Evolutionary conservation across 1,140 invertebrate species (phyloP).

Genomic region (Dinothrombium tinctorium): DNA sequence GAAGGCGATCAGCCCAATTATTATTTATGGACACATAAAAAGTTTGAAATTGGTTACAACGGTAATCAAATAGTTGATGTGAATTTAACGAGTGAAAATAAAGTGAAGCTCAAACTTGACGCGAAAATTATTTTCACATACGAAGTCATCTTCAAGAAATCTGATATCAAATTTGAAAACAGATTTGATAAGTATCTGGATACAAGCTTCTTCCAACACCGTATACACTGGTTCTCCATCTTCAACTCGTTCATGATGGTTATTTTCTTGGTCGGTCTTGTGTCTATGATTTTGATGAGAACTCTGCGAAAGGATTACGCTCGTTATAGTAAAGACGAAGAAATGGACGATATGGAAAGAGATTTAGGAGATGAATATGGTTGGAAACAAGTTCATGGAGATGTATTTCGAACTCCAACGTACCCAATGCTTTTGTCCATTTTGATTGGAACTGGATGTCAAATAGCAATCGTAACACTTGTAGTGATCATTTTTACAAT

Average conservation of each 20-base stretch:
- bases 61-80: constrained; percentile 92
- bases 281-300: constrained; percentile 97
- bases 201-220: constrained; percentile 95
- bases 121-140: constrained; percentile 78
- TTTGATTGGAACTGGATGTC: constrained; percentile 81
- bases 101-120: constrained; percentile 47
- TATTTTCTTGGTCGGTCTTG: constrained; percentile 92
- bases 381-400: constrained; percentile 99
- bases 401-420: constrained; percentile 83
- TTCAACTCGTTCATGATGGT: constrained; percentile 99
- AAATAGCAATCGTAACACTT: constrained; percentile 69
- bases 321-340: constrained; percentile 90
- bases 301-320: constrained; percentile 96
- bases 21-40: constrained; percentile 93
- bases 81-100: constrained; percentile 76
- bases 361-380: constrained; percentile 98
- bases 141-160: constrained; percentile 81
- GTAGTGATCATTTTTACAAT: constrained; percentile 89
- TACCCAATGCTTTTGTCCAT: constrained; percentile 78
- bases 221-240: constrained; percentile 99
- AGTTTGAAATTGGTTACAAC: constrained; percentile 95
- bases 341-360: constrained; percentile 88
- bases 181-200: constrained; percentile 98
- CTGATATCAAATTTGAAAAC: constrained; percentile 66
- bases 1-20: constrained; percentile 43